Conservation (phyloP, 2,113 vertebrate genomes). For the Capra hircus region DNA sequence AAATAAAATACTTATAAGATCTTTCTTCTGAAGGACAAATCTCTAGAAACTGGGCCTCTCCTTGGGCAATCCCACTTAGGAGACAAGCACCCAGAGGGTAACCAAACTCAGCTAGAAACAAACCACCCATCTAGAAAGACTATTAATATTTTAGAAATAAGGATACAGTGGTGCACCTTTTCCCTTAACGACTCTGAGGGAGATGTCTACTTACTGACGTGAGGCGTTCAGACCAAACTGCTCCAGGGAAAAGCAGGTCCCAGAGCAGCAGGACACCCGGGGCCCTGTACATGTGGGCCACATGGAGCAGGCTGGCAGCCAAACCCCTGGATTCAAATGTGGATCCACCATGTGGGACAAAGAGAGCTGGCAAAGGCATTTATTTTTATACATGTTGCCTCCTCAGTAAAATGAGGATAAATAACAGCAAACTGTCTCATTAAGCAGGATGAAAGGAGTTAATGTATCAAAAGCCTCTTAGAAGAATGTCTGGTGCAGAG, state of each 20-base stretch:
- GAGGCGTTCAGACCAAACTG: not conserved
- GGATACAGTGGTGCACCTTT: not conserved
- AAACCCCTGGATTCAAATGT: too few species aligned
- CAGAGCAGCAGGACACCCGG: not conserved
- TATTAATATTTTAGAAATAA: not conserved
- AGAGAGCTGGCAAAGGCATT: not conserved
- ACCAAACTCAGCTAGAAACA: not conserved
- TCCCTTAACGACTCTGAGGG: not conserved
- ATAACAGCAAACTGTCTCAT: not conserved
- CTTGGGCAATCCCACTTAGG: not conserved
- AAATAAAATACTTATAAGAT: not conserved
- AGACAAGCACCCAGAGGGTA: not conserved
- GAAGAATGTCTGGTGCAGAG: not conserved
- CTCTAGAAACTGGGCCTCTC: not conserved
- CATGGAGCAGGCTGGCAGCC: accelerated
- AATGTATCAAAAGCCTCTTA: not conserved
- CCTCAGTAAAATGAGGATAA: not conserved
- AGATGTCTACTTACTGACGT: not conserved
- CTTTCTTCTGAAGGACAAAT: not conserved
- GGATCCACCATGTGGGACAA: accelerated
- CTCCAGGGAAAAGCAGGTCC: not conserved
- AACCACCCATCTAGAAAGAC: not conserved
- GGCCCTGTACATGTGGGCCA: accelerated
- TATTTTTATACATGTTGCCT: not conserved
- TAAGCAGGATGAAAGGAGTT: not conserved